A percentile compares a stretch with the other conserved stretches of the same genome.
Evolutionary conservation across 2,113 vertebrate species (phyloP).

Genomic region (Heloderma charlesbogerti): DNA sequence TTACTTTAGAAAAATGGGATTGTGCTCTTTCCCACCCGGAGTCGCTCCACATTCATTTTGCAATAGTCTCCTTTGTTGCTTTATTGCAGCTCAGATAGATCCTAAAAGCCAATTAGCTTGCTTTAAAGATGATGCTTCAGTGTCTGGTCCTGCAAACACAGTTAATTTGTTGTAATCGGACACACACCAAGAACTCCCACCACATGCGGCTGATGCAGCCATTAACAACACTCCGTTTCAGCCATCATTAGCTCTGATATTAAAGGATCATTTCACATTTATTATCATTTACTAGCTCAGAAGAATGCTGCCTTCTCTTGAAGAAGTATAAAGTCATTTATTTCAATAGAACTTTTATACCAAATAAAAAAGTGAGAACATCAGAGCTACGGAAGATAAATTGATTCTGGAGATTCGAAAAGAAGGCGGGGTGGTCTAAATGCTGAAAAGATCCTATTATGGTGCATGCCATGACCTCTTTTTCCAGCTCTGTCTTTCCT

Average conservation of each 20-base stretch:
- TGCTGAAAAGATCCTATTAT: not conserved
- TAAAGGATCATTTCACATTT: conserved; percentile 24
- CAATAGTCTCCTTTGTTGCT: not conserved
- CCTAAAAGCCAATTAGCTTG: conserved; percentile 54
- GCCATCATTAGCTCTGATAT: conserved; percentile 37
- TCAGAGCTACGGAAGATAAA: not conserved
- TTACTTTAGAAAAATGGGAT: conserved; percentile 39
- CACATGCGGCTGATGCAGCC: conserved; percentile 26
- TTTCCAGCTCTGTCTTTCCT: not conserved
- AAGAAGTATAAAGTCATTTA: not conserved
- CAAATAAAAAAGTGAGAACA: not conserved
- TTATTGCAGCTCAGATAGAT: conserved; percentile 10
- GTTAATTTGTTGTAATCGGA: conserved; percentile 28
- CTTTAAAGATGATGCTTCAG: conserved; percentile 48
- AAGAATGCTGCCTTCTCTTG: not conserved
- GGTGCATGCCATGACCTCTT: not conserved
- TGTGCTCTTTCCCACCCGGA: conserved; percentile 28
- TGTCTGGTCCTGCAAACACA: conserved; percentile 45
- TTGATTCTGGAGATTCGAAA: not conserved
- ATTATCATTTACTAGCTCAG: conserved; percentile 23
- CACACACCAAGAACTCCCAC: not conserved
- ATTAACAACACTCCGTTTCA: conserved; percentile 16
- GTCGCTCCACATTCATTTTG: conserved; percentile 1
- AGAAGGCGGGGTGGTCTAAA: not conserved
- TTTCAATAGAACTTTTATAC: not conserved